Evolutionary conservation across 2,113 vertebrate genomes (phyloP).

Genomic region (Oryzias curvinotus): DNA sequence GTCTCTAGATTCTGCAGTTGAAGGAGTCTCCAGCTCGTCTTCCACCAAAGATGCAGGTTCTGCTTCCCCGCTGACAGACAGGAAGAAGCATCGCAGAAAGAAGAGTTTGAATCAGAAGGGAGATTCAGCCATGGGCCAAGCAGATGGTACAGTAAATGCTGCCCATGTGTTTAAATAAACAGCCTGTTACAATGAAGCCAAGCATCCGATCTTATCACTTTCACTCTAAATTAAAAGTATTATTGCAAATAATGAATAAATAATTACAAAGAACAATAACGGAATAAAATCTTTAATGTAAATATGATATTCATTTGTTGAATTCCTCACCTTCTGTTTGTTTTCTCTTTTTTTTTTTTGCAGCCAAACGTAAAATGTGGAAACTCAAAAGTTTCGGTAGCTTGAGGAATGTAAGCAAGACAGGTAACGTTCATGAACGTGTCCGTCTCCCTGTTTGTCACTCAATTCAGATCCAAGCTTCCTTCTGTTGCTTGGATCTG

Average conservation of each 20-base stretch:
- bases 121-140: conserved; percentile 83
- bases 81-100: conserved; percentile 91
- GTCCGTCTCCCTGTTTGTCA: no score
- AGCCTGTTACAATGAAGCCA: conserved; percentile 6
- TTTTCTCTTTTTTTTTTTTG: conserved; percentile 58
- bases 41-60: conserved; percentile 82
- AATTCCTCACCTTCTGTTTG: conserved; percentile 32
- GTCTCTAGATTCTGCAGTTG: conserved; percentile 69
- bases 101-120: conserved; percentile 88
- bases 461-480: neutral
- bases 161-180: neutral
- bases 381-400: conserved; percentile 98
- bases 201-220: neutral
- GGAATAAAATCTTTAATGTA: neutral
- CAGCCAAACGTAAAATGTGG: conserved; percentile 98
- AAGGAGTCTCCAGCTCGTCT: conserved; percentile 80
- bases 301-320: neutral
- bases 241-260: neutral
- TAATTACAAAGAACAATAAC: neutral
- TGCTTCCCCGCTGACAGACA: conserved; percentile 83
- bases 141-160: conserved; percentile 81
- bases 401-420: conserved; percentile 98
- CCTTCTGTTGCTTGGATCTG: neutral
- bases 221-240: neutral
- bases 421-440: conserved; percentile 81